A percentile compares a stretch with the other conserved stretches of the same genome.
phyloP scores from a whole-genome alignment of 2,113 vertebrate species.

The Lampris megalopsis region DNA sequence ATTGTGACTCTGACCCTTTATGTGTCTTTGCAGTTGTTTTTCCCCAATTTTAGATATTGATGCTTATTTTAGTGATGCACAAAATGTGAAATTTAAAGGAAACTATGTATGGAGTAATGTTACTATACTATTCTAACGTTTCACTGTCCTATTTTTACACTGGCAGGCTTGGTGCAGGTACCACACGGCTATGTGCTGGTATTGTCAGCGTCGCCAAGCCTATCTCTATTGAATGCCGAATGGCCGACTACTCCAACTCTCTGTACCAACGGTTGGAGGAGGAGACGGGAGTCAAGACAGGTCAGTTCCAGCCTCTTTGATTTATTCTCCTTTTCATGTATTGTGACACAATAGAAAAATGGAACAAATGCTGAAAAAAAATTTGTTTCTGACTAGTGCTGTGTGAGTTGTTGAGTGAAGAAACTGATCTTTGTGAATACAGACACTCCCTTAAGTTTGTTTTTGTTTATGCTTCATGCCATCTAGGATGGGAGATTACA shows the following conservation, averaged over 20 bases:
- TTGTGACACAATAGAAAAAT: no score
- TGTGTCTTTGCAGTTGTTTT: no score
- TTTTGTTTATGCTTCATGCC: neutral
- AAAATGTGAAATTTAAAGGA: neutral
- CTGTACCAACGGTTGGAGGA: conserved; percentile 92
- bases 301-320: conserved; percentile 73
- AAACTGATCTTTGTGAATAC: no score
- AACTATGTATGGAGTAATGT: neutral
- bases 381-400: no score
- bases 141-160: conserved; percentile 2
- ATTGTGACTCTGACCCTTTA: no score
- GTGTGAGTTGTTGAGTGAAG: no score
- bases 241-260: conserved; percentile 93
- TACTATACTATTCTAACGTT: neutral
- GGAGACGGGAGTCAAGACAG: conserved; percentile 93
- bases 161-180: conserved; percentile 91
- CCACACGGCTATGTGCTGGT: conserved; percentile 92
- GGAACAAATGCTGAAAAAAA: no score
- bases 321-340: neutral
- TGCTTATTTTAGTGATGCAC: no score
- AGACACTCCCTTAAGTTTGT: no score
- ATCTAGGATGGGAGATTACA: neutral
- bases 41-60: no score
- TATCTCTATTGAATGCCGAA: conserved; percentile 89
- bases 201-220: conserved; percentile 92